A percentile compares a stretch with the other conserved stretches of the same genome.
Conservation (phyloP, 2,888 invertebrate species). For the Trichacis sp. region DNA sequence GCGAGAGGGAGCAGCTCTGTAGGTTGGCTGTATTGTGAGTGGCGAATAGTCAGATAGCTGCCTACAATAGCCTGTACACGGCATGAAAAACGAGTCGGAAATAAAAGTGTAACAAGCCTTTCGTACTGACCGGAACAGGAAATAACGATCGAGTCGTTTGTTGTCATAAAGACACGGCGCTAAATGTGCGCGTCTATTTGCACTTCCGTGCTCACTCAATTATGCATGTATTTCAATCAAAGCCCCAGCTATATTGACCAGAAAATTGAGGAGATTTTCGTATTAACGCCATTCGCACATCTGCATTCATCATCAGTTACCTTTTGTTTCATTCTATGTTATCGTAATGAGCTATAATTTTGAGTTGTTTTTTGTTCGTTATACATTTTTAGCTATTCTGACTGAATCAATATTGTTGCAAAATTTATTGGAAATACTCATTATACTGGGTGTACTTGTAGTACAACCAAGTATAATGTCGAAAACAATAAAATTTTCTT, state of each 20-base stretch:
- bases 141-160: conserved; percentile 5
- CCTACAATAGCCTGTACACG: background rate
- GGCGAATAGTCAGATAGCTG: conserved; percentile 2
- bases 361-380: too few species aligned
- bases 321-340: too few species aligned
- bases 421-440: too few species aligned
- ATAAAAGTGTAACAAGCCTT: conserved; percentile 2
- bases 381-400: too few species aligned
- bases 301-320: too few species aligned
- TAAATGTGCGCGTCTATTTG: background rate
- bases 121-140: conserved; percentile 5
- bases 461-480: too few species aligned
- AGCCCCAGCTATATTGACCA: background rate
- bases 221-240: background rate
- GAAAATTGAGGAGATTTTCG: background rate
- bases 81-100: conserved; percentile 6
- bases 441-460: too few species aligned
- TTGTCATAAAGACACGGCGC: conserved; percentile 7
- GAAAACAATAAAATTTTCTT: too few species aligned
- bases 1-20: background rate
- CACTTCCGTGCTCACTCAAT: conserved; percentile 1
- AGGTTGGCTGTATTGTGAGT: conserved; percentile 4
- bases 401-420: too few species aligned
- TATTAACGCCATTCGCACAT: too few species aligned
- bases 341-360: too few species aligned